Percentiles rank a stretch among this genome's conserved stretches.
Conservation (phyloP, 2,888 invertebrate genomes). For the Agrotis puta region DNA sequence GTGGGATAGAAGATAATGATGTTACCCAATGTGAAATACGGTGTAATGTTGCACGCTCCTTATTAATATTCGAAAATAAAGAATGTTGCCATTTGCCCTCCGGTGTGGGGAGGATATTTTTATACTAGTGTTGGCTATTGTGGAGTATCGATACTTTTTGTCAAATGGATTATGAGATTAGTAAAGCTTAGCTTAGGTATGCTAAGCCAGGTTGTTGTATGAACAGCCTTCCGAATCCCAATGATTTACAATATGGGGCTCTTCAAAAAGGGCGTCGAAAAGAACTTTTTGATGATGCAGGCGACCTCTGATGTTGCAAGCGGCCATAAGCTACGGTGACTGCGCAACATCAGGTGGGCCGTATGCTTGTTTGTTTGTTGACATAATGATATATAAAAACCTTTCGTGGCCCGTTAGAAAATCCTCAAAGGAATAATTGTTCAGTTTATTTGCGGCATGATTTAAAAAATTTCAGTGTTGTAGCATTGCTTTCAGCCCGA, state of each 20-base stretch:
- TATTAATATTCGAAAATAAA: slow-evolving; percentile 90
- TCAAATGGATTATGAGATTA: slow-evolving; percentile 10
- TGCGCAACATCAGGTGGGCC: no score
- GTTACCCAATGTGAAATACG: slow-evolving; percentile 88
- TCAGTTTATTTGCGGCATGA: not conserved
- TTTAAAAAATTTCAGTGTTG: not conserved
- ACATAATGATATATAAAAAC: not conserved
- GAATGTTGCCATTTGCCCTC: slow-evolving; percentile 87
- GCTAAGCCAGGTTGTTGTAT: no score
- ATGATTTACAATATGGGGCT: no score
- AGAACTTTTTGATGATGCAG: no score
- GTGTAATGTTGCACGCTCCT: slow-evolving; percentile 88
- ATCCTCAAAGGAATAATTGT: not conserved
- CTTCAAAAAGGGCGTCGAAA: no score
- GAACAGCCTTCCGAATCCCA: no score
- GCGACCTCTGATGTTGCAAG: no score
- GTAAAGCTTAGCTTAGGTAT: no score
- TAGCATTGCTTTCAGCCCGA: not conserved
- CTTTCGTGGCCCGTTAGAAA: not conserved
- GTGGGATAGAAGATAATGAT: slow-evolving; percentile 74
- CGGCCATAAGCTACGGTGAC: no score
- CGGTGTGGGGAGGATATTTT: slow-evolving; percentile 83
- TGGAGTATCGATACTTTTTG: slow-evolving; percentile 65
- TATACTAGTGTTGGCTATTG: slow-evolving; percentile 72
- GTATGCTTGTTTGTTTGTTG: no score